Base-by-base conservation (phyloP, 2,888 invertebrate genomes). In the Idaea dimidiata region DNA sequence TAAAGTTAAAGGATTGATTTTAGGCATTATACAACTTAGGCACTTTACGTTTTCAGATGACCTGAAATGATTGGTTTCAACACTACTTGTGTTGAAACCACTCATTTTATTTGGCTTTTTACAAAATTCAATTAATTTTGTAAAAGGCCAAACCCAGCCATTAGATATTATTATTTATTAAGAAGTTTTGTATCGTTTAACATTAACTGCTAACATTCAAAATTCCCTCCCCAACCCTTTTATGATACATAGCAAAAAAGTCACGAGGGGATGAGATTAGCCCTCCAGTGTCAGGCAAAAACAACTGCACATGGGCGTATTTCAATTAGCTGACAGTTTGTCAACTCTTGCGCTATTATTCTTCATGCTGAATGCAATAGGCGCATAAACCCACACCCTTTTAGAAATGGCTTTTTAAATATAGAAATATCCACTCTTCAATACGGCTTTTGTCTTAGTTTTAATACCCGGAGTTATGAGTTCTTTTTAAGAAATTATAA, bases 291-390 rank as follows among this genome's bases (percentile, higher is more conserved):
- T 81, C 72, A 66, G 77, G 89, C 88, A 91, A 91, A 92, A 91
- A 91, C 87, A 80, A 81, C 79, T 70, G 82, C 89, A 87, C 83
- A 89, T 88, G 91, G 89, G 89, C 88, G 91, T 89, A 81, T 85
- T 86, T 89, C 91, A 91, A 92, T 91, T 92, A 91, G 91, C 91
- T 91, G 91, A 89, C 91, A 89, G 82, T 87, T 87, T 87, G 88
- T 89, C 89, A 89, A 89, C 89, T 87, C 86, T 84, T 83, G 79
- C 77, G 76, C 78, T 79, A 82, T 82, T 81, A 75, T 77, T 83
- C 80, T 77, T 73, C 70, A 73, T 70, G 61, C 63, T 73, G 72
- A 74, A 75, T 67, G 70, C 64, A 73, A 43, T 67, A 68, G 73
- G 71, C 72, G 71, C 71, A 67, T 61, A 55, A 56, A 54, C 61